phyloP scores from a whole-genome alignment of 2,113 vertebrate species.

The Corynorhinus townsendii region DNA sequence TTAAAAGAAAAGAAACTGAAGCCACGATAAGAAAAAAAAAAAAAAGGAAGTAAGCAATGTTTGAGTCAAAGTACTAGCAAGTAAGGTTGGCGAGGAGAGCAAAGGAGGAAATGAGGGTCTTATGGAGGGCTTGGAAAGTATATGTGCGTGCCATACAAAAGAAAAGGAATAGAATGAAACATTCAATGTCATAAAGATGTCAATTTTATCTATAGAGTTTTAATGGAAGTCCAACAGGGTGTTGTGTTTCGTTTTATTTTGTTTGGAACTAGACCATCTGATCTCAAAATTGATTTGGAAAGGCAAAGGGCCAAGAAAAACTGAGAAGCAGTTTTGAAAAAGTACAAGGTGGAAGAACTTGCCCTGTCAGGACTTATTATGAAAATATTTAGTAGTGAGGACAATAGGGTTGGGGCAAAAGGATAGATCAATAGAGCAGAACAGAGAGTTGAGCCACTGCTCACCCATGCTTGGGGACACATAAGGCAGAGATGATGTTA shows the following conservation, averaged over 20 bases:
- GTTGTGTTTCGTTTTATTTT: neutral
- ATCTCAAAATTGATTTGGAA: slow-evolving; percentile 26
- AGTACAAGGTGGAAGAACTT: slow-evolving; percentile 42
- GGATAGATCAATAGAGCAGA: neutral
- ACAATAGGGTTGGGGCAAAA: neutral
- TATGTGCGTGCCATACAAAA: neutral
- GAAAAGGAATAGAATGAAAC: neutral
- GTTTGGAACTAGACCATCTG: slow-evolving; percentile 27
- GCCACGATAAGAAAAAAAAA: neutral
- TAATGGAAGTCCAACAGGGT: neutral
- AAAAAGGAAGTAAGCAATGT: neutral
- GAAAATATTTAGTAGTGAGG: slow-evolving; percentile 52
- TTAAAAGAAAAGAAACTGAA: neutral
- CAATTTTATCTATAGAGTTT: neutral
- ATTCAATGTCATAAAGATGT: neutral
- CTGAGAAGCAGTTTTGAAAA: slow-evolving; percentile 42
- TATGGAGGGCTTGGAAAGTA: neutral
- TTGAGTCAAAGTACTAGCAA: neutral
- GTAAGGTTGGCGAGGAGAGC: neutral
- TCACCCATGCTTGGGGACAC: neutral
- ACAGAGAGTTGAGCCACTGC: neutral
- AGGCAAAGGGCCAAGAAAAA: slow-evolving; percentile 48
- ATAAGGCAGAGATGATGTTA: neutral
- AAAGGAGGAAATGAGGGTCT: neutral
- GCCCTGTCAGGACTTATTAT: slow-evolving; percentile 33